Conservation (phyloP, 2,888 invertebrate species). For the Ischnus inquisitorius region DNA sequence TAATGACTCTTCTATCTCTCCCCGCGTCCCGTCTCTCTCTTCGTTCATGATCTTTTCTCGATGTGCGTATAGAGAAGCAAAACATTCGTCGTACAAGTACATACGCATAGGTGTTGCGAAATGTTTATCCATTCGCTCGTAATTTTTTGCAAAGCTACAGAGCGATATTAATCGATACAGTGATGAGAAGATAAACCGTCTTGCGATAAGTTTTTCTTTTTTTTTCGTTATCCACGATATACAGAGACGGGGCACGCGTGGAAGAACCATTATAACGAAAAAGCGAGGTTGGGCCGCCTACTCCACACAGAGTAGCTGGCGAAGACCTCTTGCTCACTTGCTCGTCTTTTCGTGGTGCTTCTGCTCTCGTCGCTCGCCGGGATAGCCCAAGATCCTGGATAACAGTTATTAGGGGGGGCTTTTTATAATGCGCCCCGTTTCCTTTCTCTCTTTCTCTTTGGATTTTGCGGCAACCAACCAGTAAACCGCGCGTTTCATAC, state of each 20-base stretch:
- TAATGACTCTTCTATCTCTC: constrained; percentile 59
- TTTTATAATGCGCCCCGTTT: constrained; percentile 83
- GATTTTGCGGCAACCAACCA: constrained; percentile 65
- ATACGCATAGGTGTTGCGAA: neutral
- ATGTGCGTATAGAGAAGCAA: neutral
- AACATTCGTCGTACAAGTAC: neutral
- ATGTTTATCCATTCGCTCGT: too few species aligned
- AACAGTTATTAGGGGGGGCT: constrained; percentile 85
- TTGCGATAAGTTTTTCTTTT: neutral
- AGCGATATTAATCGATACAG: too few species aligned
- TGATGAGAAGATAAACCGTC: neutral
- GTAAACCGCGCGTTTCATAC: constrained; percentile 58
- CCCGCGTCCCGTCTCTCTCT: constrained; percentile 6
- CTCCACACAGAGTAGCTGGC: constrained; percentile 55
- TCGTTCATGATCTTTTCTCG: constrained; percentile 10
- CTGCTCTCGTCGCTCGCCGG: constrained; percentile 70
- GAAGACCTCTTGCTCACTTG: constrained; percentile 32
- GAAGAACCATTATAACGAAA: constrained; percentile 61
- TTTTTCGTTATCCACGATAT: constrained; percentile 30
- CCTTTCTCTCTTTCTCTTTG: constrained; percentile 71
- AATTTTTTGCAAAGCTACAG: neutral
- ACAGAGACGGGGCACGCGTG: constrained; percentile 50
- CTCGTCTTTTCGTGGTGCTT: constrained; percentile 26
- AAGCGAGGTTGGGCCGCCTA: constrained; percentile 49
- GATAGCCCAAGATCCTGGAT: constrained; percentile 83